Base-by-base conservation (phyloP, 2,888 invertebrate species). In the Tenthredo notha region DNA sequence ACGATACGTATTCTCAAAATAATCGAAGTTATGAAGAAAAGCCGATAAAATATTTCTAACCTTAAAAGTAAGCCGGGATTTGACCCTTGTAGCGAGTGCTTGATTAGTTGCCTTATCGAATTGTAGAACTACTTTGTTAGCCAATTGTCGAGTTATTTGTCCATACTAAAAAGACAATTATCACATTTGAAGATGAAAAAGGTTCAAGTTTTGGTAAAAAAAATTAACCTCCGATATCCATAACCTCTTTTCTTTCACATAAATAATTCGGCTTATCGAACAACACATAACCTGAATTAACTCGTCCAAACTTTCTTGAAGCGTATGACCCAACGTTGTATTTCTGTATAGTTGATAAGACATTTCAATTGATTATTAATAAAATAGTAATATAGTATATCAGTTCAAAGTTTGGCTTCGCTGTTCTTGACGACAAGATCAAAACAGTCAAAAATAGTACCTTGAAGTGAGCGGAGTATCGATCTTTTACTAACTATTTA, bases 81-180 rank as follows among this genome's bases (percentile, higher is more conserved):
- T 99, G 1, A 99, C 98, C 91, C 96, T 95, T 86, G 96, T 98
- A 50, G 98, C 98, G 84, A 99, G 94, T 10, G 98, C 98, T 91
- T 96, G 97, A 94, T 99, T 99, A 90, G 99, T 99, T 85, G 98
- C 97, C 94, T 98, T 98, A 93, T 99, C 99, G 94, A 99, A 99
- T 93, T 99, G 98, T 84, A 98, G 94, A 86, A 99, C 94, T 58
- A 99, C 98, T 94, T 98, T 98, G 87, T 98, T 96, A 2, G 99
- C 99, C 89, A 99, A 94, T 87, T 97, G 97, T 12, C 98, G 98
- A 29, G 99, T 98, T 88, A 99, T 99, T 94, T 98, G 98, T 54
- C 98, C 98, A 95, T 97, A 98, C 98, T 98, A 96, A 96, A 89
- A 88, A 86, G 25, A 82, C 33, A 84, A 54, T 47, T 29, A 70